Evolutionary conservation across 53 echinoderm and acorn worm genomes (phyloP).

Genomic region (Patiria pectinifera): DNA sequence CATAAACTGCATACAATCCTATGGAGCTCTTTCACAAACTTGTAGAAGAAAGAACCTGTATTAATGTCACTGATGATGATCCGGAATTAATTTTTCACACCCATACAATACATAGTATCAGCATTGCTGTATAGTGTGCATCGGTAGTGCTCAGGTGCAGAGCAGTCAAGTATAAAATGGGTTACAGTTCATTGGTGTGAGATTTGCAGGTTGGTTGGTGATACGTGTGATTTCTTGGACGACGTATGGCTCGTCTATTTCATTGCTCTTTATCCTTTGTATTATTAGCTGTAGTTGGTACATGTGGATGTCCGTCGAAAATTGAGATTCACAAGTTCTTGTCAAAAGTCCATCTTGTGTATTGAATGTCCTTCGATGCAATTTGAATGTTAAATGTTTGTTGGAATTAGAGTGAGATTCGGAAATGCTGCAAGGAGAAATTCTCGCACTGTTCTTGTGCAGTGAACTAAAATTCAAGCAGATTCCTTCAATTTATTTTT

Average conservation of each 20-base stretch:
- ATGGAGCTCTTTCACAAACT: too few species aligned
- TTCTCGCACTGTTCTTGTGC: neutral
- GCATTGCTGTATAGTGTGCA: neutral
- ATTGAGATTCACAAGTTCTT: slow-evolving; percentile 46
- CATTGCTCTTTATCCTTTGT: neutral
- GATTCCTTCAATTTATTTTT: too few species aligned
- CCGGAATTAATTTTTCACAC: too few species aligned
- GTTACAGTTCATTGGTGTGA: neutral
- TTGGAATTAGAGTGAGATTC: neutral
- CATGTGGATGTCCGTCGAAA: neutral
- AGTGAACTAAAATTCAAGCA: too few species aligned
- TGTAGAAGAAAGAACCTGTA: too few species aligned
- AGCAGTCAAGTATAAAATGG: neutral
- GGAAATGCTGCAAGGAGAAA: neutral
- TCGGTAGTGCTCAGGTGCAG: neutral
- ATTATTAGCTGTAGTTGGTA: neutral
- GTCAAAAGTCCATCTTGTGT: neutral
- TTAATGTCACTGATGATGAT: too few species aligned
- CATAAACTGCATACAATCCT: too few species aligned
- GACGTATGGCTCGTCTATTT: neutral
- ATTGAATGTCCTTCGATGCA: neutral
- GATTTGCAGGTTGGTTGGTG: slow-evolving; percentile 3
- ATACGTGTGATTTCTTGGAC: neutral
- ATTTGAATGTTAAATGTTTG: neutral
- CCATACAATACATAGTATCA: neutral